Evolutionary conservation across 2,888 invertebrate genomes (phyloP).

Genomic region (Serrognathus titanus): DNA sequence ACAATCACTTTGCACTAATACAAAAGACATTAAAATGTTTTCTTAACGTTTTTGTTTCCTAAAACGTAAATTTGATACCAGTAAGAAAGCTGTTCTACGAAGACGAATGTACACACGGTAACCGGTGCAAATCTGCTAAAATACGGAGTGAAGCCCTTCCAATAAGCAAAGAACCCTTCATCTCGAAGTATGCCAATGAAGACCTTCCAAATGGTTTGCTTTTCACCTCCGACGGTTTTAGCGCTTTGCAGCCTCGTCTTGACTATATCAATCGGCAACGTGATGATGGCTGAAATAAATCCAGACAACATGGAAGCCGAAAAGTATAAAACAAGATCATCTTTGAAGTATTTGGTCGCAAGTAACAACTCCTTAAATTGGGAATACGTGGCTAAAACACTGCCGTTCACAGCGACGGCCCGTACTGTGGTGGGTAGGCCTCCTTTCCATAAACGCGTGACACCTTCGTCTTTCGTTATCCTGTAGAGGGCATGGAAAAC

Average conservation of each 20-base stretch:
- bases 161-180: conserved; percentile 91
- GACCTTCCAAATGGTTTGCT: conserved; percentile 77
- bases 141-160: conserved; percentile 99
- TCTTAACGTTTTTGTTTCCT: neutral
- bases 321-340: conserved; percentile 87
- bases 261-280: conserved; percentile 99
- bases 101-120: conserved; percentile 96
- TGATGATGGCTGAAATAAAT: conserved; percentile 90
- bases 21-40: too few species aligned
- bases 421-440: conserved; percentile 81
- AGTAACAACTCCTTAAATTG: conserved; percentile 69
- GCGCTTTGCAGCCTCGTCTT: conserved; percentile 94
- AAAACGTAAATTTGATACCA: conserved; percentile 4
- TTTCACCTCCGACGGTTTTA: conserved; percentile 68
- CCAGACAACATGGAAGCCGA: conserved; percentile 96
- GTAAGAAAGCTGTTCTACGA: conserved; percentile 75
- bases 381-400: conserved; percentile 96
- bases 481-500: conserved; percentile 85
- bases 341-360: conserved; percentile 57
- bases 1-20: too few species aligned
- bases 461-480: conserved; percentile 74
- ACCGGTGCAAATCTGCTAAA: conserved; percentile 96
- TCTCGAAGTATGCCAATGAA: conserved; percentile 71
- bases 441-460: conserved; percentile 88
- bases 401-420: conserved; percentile 98